These are phyloP conservation scores for Halcyon smyrnensis DNA, from an alignment of 2,797 vertebrate species.

Conservation along the genomic window DNA sequence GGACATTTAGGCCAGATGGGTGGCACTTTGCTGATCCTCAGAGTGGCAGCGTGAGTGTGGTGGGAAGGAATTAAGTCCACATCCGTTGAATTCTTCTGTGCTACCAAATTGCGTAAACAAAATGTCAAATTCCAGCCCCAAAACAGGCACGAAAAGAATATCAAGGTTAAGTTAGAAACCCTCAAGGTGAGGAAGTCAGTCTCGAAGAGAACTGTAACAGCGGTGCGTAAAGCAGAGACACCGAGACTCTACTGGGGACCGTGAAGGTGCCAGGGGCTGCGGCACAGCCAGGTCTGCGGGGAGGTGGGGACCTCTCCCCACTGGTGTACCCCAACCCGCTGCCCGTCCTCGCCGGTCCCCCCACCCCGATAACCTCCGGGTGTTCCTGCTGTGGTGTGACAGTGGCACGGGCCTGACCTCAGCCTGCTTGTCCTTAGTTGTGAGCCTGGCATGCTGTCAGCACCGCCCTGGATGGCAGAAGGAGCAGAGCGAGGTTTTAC, in stretches of 20 bases:
- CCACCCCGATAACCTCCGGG: neutral
- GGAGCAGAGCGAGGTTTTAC: neutral
- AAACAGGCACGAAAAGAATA: neutral
- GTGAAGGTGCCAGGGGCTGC: accelerated
- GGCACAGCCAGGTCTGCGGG: neutral
- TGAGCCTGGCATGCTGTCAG: neutral
- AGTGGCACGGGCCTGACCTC: neutral
- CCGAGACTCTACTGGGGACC: accelerated
- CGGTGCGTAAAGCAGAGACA: neutral
- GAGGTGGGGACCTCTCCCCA: neutral
- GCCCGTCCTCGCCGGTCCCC: neutral
- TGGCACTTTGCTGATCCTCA: neutral
- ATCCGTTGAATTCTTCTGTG: neutral
- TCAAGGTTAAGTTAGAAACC: neutral
- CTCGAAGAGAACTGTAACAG: neutral
- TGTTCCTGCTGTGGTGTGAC: neutral
- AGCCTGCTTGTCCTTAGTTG: neutral
- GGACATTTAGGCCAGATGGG: neutral
- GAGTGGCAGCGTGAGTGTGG: neutral
- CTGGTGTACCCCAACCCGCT: accelerated
- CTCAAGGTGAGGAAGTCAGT: neutral
- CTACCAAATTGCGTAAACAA: neutral
- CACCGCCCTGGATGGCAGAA: neutral
- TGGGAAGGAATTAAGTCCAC: neutral
- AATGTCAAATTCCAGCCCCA: neutral